Conservation (phyloP, 1,140 invertebrate species). For the Drosophila setifemur region DNA sequence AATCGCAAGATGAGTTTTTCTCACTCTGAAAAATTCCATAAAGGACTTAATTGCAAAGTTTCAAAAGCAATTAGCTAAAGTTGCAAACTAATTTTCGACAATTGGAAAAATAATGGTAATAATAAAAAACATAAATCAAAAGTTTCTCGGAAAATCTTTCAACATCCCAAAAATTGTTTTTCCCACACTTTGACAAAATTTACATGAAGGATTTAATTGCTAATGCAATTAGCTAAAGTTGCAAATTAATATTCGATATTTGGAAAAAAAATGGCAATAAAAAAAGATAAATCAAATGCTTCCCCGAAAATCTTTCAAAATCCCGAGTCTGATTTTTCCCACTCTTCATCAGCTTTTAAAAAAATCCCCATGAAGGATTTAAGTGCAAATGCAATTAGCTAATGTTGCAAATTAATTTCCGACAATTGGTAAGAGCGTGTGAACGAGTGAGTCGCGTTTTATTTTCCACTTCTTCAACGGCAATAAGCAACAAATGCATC, state of each 20-base stretch:
- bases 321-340: too few relatives aligned
- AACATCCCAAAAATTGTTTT: too few relatives aligned
- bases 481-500: constrained; percentile 23
- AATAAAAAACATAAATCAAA: too few relatives aligned
- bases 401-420: constrained; percentile 51
- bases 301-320: background rate
- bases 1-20: too few relatives aligned
- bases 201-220: constrained; percentile 15
- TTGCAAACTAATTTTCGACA: constrained; percentile 56
- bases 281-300: too few relatives aligned
- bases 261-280: too few relatives aligned
- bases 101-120: too few relatives aligned
- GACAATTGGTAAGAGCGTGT: constrained; percentile 55
- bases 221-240: constrained; percentile 40
- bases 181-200: constrained; percentile 15
- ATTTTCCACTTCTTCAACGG: constrained; percentile 4
- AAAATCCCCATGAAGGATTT: constrained; percentile 20
- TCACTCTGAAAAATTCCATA: constrained; percentile 15
- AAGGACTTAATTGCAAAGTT: constrained; percentile 22
- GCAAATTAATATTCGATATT: constrained; percentile 55
- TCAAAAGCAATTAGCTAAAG: constrained; percentile 40
- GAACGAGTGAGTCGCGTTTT: constrained; percentile 59
- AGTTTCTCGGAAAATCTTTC: background rate
- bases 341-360: constrained; percentile 9
- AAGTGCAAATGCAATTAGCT: constrained; percentile 42